Evolutionary conservation across 2,797 vertebrate species (phyloP), one percentile per base, ranked within the genome.

Genomic region (Sarcophilus harrisii): DNA sequence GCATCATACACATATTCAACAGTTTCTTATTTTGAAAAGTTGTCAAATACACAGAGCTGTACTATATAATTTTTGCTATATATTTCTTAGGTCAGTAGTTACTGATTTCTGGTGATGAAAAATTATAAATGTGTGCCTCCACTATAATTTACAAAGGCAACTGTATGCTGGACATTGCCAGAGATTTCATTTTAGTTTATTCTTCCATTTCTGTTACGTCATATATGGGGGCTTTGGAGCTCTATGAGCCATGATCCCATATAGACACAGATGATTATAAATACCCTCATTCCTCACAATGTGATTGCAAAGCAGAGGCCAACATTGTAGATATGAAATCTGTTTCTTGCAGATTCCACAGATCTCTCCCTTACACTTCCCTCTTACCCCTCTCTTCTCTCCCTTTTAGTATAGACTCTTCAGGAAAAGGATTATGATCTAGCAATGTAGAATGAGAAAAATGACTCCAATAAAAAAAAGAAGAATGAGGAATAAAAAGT

Each of bases 1-100:
- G 49, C 58, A 60, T 27, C 30, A 93, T 59, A 21, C 27, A 66
- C 11, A 54, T 94, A 87, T 94, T 54, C 59, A 94, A 55, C 91
- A 1, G 38, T 92, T 96, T 94, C 92, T 12, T 5, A 0, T 92
- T 95, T 18, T 24, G 6, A 92, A 58, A 92, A n/a, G 38, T 38
- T 66, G 27, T 32, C 58, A 94, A 91, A 93, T 93, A 18, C 60
- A 87, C 55, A 93, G 58, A 93, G 45, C 29, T 81, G 92, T 94
- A 66, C 28, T 60, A 12, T 90, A 28, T 59, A 60, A 87, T 49
- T 45, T 81, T 95, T 95, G 87, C 11, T 60, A 13, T 81, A 21
- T 57, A 52, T 58, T 93, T 38, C 0, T 11, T 96, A 90, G 92
- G 11, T 95, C 49, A 90, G n/a, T 94, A 87, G 38, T 9, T 87